These are phyloP conservation scores for Thripadectes ignobilis DNA, from an alignment of 2,797 vertebrate genomes.

Conservation along the genomic window DNA sequence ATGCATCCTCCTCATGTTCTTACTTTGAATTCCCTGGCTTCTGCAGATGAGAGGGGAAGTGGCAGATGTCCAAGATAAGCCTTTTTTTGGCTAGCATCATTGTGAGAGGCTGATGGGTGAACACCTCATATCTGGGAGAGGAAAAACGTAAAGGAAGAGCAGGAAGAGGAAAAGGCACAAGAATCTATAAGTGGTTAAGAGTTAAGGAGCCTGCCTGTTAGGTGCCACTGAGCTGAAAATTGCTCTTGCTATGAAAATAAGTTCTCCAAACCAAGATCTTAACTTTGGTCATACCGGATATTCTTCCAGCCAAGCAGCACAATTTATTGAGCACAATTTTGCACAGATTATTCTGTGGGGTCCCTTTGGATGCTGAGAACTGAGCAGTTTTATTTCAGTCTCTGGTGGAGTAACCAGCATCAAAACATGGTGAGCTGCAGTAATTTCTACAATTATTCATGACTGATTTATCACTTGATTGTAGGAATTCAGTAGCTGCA, in stretches of 20 bases:
- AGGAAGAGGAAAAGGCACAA: background rate
- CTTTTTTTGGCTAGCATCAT: background rate
- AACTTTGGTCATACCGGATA: background rate
- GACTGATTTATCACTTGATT: slow-evolving; percentile 69
- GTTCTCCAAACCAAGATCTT: background rate
- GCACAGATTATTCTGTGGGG: background rate
- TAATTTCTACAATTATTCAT: slow-evolving; percentile 36
- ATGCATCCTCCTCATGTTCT: background rate
- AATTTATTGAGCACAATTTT: background rate
- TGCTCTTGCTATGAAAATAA: background rate
- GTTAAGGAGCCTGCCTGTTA: background rate
- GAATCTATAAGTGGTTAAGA: fast-evolving
- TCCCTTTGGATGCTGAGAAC: background rate
- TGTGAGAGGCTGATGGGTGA: background rate
- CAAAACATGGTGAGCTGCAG: background rate
- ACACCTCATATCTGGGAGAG: background rate
- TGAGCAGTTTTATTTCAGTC: background rate
- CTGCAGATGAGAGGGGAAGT: background rate
- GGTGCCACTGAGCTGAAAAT: background rate
- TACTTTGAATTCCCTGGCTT: background rate
- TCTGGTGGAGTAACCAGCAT: slow-evolving; percentile 7
- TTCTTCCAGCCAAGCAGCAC: background rate
- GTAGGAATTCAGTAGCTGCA: no score
- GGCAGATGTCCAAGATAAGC: background rate
- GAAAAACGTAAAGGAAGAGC: background rate